Evolutionary conservation across 2,888 invertebrate species (phyloP).

Genomic region (Drosophila robusta): DNA sequence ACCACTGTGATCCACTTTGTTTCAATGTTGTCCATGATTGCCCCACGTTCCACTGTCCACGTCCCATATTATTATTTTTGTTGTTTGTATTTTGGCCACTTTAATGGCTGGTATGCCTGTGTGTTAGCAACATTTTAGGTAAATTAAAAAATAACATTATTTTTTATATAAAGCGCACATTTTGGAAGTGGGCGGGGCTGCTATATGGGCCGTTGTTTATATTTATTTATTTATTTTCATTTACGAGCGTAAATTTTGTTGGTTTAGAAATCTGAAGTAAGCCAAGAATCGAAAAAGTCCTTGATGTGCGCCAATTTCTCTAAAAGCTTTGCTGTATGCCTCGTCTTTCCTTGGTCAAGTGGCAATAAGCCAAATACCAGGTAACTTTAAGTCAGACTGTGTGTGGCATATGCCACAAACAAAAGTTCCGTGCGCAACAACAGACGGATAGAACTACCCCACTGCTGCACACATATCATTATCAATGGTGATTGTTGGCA

Average conservation of each 20-base stretch:
- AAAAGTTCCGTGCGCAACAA: not conserved
- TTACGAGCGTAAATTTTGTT: conserved; percentile 11
- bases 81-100: conserved; percentile 40
- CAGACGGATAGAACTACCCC: not conserved
- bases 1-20: conserved; percentile 28
- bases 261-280: conserved; percentile 15
- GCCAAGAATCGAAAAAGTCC: conserved; percentile 5
- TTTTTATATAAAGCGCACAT: conserved; percentile 29
- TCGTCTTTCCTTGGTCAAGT: conserved; percentile 28
- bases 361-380: conserved; percentile 66
- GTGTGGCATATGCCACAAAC: conserved; percentile 9
- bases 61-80: conserved; percentile 43
- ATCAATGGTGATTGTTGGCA: conserved; percentile 37
- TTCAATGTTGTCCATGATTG: conserved; percentile 3
- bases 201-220: conserved; percentile 8
- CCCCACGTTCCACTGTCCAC: conserved; percentile 4
- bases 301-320: conserved; percentile 43
- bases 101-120: conserved; percentile 23
- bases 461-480: conserved; percentile 41
- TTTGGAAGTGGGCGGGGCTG: not conserved
- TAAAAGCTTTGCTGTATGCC: conserved; percentile 45
- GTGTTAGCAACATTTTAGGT: conserved; percentile 63
- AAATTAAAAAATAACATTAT: conserved; percentile 77
- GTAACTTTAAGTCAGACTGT: conserved; percentile 2
- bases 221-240: conserved; percentile 35